Evolutionary conservation across 2,888 invertebrate species (phyloP), one percentile per base, ranked within the genome.

Genomic region (Ophioninae sp.): DNA sequence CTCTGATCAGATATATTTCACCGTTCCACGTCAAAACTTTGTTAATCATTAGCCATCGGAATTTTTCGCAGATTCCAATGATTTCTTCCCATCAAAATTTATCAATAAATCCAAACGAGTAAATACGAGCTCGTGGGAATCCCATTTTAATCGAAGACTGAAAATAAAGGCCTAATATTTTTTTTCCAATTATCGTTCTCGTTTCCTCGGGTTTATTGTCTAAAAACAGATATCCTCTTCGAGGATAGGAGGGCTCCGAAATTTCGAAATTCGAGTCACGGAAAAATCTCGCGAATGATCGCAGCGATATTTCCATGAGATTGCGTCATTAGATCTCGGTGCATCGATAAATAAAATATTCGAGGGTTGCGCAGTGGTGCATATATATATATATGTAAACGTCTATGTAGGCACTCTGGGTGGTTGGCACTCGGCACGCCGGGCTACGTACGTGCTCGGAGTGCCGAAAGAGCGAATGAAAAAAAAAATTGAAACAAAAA

Each of bases 371-470:
- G 44, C 62, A 50, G 59, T 64, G 56, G 23, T 20, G n/a, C 65
- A 57, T 41, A 57, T 30, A 64, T 30, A 23, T 72, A 56, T 39
- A 56, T 30, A n/a, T 57, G 13, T 59, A 59, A 8, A 59, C 17
- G 2, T 59, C 64, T 23, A 57, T 56, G 30, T 23, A 37, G 30
- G 65, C 56, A 79, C 78, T 82, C 82, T 78, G 82, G 82, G 82
- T 82, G 82, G 82, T 78, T 82, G 82, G 78, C 82, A 79, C 78
- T 78, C 69, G 74, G 80, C 74, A 69, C 50, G 76, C 68, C 30
- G 64, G 17, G 50, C 62, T 64, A 75, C 65, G 79, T 82, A 82
- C 82, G 82, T 82, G 84, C 79, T 61, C 79, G 21, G 83, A 79
- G 74, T 81, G 74, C 75, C 81, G 79, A 84, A 85, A 59, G 77